phyloP scores from a whole-genome alignment of 2,888 invertebrate genomes.

The Aleiodes leptofemur region DNA sequence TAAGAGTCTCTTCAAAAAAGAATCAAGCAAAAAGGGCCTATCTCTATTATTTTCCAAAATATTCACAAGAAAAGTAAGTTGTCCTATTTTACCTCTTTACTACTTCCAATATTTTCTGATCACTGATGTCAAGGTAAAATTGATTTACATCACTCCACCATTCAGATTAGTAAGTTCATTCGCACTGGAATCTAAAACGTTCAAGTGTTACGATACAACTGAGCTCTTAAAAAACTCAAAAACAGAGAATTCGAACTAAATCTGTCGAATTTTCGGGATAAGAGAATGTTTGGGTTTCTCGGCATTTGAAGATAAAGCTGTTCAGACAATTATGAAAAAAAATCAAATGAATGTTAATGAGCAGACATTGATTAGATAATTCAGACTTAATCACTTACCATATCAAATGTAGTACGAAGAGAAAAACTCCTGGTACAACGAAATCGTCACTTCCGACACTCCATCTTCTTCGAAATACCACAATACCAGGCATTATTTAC shows the following conservation, averaged over 20 bases:
- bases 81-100: too few relatives aligned
- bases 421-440: constrained; percentile 88
- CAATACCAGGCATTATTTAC: constrained; percentile 86
- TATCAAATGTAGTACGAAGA: constrained; percentile 84
- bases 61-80: too few relatives aligned
- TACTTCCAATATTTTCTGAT: too few relatives aligned
- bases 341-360: background rate
- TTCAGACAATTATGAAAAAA: background rate
- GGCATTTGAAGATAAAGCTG: background rate
- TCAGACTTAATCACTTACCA: constrained; percentile 80
- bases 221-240: too few relatives aligned
- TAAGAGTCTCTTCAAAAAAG: too few relatives aligned
- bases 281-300: background rate
- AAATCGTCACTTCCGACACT: constrained; percentile 92
- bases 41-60: too few relatives aligned
- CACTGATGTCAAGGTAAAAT: too few relatives aligned
- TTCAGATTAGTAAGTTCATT: too few relatives aligned
- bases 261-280: background rate
- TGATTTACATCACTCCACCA: too few relatives aligned
- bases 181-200: too few relatives aligned
- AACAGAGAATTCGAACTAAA: background rate
- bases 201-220: too few relatives aligned
- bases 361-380: constrained; percentile 5
- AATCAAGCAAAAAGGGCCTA: too few relatives aligned
- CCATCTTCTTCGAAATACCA: constrained; percentile 90